Percentiles rank a stretch among this genome's conserved stretches.
phyloP scores from a whole-genome alignment of 1,140 invertebrate species.

The Caenorhabditis tropicalis region DNA sequence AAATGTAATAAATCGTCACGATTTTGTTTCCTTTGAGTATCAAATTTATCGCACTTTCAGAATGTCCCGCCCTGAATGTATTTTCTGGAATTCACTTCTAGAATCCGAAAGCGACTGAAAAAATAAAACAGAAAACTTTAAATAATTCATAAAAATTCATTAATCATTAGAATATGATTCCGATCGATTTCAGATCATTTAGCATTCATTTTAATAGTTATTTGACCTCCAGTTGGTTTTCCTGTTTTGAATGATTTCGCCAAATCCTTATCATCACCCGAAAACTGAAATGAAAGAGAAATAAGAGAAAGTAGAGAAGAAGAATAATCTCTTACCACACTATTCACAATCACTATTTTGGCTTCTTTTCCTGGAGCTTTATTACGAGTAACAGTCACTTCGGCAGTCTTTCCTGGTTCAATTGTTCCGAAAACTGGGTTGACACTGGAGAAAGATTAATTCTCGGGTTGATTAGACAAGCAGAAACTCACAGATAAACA shows the following conservation, averaged over 20 bases:
- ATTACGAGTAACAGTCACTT: background rate
- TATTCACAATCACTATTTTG: constrained; percentile 16
- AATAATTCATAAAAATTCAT: no score
- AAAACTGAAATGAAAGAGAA: background rate
- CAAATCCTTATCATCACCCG: constrained; percentile 17
- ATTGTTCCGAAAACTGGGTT: constrained; percentile 24
- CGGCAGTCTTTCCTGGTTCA: background rate
- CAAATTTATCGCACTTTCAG: no score
- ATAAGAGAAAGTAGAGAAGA: background rate
- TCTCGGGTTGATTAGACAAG: background rate
- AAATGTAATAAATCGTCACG: no score
- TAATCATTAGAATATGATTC: background rate
- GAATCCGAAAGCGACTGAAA: no score
- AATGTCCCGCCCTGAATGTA: no score
- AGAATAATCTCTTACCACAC: background rate
- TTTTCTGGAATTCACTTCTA: no score
- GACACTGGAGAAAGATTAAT: background rate
- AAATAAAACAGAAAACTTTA: no score
- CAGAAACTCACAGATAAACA: background rate
- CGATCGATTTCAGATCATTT: background rate
- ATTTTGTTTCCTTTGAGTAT: no score
- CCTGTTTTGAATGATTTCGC: constrained; percentile 17
- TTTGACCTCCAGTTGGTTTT: constrained; percentile 11
- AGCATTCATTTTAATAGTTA: background rate
- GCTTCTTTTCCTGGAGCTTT: constrained; percentile 11